Base-by-base conservation (phyloP, 2,888 invertebrate genomes). In the Blastobasis adustella region DNA sequence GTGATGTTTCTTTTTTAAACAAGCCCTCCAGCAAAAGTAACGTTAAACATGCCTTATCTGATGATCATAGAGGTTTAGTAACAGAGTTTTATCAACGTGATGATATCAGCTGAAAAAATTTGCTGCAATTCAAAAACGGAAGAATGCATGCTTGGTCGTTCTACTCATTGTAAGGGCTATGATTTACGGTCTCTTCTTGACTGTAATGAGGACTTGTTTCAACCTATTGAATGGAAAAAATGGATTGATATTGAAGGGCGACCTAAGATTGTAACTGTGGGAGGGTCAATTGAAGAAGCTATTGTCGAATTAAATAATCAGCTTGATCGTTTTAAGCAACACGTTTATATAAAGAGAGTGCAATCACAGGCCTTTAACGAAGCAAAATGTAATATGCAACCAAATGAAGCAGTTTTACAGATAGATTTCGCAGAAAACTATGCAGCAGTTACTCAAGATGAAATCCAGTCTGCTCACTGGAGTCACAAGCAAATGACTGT, bases 351-450 rank as follows among this genome's bases (percentile, higher is more conserved):
- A 40, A 40, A 40, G 8, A 40, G 8, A 40, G 8, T 40, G 5
- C 40, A 40, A 40, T 40, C 40, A 6, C 6, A 40, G 5, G 5
- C 5, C 8, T 40, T 40, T 40, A 8, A 40, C 6, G 40, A 40
- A 40, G 8, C 6, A 40, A 40, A 40, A 40, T 6, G 40, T 40
- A 8, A 40, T 6, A 5, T 40, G 6, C 40, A 40, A 40, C 6
- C 6, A 40, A 40, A 40, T 40, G 40, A 40, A 40, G 44, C 44
- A 5, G n/a, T 44, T 5, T 8, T 44, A 44, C 44, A 44, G 44
- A 44, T 44, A n/a, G 44, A 44, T n/a, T 47, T 40, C n/a, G 47
- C 47, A 7, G 47, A 40, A 38, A 47, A 47, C 37, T 47, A 47
- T 10, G 47, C 38, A 47, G 8, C 40, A 9, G 43, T 49, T 2